A percentile compares a stretch with the other conserved stretches of the same genome.
Conservation (phyloP, 2,888 invertebrate genomes). For the Apodemia zela region DNA sequence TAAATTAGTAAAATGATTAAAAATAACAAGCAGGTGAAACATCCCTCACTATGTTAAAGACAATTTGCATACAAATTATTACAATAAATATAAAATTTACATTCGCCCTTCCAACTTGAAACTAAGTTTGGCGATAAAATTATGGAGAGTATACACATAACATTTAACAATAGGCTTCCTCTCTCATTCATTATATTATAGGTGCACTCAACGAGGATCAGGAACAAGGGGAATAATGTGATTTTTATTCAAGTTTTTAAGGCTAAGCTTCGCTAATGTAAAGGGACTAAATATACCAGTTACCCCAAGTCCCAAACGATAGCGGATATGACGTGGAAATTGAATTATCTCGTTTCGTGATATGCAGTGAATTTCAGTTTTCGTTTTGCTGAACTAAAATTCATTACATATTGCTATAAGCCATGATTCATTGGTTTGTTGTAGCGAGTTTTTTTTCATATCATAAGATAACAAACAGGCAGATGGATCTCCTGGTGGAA, state of each 20-base stretch:
- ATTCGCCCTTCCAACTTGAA: slow-evolving; percentile 42
- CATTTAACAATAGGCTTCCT: slow-evolving; percentile 15
- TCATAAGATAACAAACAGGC: too few species aligned
- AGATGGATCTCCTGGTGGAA: too few species aligned
- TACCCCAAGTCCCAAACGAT: not conserved
- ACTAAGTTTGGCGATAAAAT: slow-evolving; percentile 18
- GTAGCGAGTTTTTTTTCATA: too few species aligned
- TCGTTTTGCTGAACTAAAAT: too few species aligned
- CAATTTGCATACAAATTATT: slow-evolving; percentile 32
- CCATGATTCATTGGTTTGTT: too few species aligned
- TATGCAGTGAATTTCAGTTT: too few species aligned
- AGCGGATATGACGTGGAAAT: not conserved
- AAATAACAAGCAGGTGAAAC: not conserved
- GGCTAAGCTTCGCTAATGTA: slow-evolving; percentile 26
- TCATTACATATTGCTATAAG: too few species aligned
- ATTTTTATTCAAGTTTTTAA: slow-evolving; percentile 60
- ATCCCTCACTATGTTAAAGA: slow-evolving; percentile 27
- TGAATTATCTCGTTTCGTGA: too few species aligned
- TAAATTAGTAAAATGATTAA: not conserved
- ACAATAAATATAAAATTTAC: slow-evolving; percentile 55
- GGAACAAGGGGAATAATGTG: slow-evolving; percentile 43
- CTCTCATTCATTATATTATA: slow-evolving; percentile 18
- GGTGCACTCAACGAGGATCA: slow-evolving; percentile 19
- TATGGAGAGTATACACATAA: slow-evolving; percentile 20
- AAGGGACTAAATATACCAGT: slow-evolving; percentile 5